These are phyloP conservation scores for Symphodus melops DNA, from an alignment of 2,113 vertebrate species.

Conservation along the genomic window DNA sequence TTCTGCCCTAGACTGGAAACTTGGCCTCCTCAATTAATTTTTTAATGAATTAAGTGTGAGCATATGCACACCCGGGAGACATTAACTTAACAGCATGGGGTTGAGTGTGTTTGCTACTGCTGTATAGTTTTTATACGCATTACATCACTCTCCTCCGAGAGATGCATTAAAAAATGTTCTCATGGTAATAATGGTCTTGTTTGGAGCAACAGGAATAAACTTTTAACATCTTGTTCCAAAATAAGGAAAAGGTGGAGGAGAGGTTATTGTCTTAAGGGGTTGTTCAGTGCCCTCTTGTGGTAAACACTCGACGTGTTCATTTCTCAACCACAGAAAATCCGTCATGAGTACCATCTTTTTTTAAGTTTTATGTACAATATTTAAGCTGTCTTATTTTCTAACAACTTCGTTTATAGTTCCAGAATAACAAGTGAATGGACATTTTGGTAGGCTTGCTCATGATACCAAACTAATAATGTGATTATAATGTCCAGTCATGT, in stretches of 20 bases:
- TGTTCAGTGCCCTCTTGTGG: slow-evolving; percentile 70
- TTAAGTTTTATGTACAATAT: no score
- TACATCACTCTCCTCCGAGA: slow-evolving; percentile 41
- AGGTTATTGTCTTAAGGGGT: not conserved
- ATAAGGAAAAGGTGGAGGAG: not conserved
- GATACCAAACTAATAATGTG: no score
- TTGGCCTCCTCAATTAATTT: slow-evolving; percentile 55
- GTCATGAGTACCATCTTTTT: no score
- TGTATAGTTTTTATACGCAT: slow-evolving; percentile 48
- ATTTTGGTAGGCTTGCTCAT: no score
- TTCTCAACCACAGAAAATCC: no score
- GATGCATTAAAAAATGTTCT: slow-evolving; percentile 45
- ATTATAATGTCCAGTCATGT: no score
- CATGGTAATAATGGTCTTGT: slow-evolving; percentile 5
- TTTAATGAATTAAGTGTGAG: slow-evolving; percentile 67
- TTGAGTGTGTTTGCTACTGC: slow-evolving; percentile 20
- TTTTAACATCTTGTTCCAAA: slow-evolving; percentile 32
- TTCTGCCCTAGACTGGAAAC: slow-evolving; percentile 63
- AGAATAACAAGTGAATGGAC: no score
- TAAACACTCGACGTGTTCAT: not conserved
- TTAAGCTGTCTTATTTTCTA: no score
- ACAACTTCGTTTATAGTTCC: no score
- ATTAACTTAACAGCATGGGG: slow-evolving; percentile 51
- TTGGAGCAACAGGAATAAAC: slow-evolving; percentile 13
- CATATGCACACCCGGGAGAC: slow-evolving; percentile 59